Conservation (phyloP, 2,113 vertebrate species). For the Abramis brama region DNA sequence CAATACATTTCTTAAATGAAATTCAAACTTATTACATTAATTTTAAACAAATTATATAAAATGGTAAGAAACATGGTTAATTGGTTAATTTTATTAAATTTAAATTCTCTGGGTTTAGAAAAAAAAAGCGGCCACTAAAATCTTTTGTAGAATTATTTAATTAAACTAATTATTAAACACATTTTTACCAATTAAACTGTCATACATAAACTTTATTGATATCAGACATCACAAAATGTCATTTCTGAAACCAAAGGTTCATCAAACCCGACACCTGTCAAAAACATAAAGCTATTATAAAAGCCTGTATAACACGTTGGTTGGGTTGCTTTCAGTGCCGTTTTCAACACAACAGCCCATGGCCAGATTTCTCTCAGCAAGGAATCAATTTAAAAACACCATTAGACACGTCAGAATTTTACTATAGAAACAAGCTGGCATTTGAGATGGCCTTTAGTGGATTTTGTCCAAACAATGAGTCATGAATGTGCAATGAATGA, state of each 20-base stretch:
- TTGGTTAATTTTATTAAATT: neutral
- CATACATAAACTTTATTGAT: neutral
- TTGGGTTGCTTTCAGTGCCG: neutral
- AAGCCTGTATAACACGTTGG: slow-evolving; percentile 18
- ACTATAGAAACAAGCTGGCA: neutral
- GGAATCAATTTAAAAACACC: neutral
- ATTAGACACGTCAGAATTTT: neutral
- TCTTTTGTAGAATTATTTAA: too few relatives aligned
- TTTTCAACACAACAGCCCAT: neutral
- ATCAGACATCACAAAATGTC: neutral
- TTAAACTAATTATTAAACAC: neutral
- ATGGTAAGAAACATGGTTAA: too few relatives aligned
- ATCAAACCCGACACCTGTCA: neutral
- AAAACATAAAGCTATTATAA: neutral
- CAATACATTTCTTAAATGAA: too few relatives aligned
- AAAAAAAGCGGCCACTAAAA: too few relatives aligned
- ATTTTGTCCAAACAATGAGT: slow-evolving; percentile 9
- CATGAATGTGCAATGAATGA: neutral
- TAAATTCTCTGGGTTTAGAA: neutral
- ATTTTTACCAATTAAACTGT: neutral
- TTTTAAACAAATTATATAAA: too few relatives aligned
- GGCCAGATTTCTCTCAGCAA: neutral
- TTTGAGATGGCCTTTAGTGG: neutral
- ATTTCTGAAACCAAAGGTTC: neutral
- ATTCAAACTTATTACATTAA: too few relatives aligned